A percentile compares a stretch with the other conserved stretches of the same genome.
These are phyloP conservation scores for Phasia obesa DNA, from an alignment of 2,888 invertebrate genomes.

Conservation along the genomic window DNA sequence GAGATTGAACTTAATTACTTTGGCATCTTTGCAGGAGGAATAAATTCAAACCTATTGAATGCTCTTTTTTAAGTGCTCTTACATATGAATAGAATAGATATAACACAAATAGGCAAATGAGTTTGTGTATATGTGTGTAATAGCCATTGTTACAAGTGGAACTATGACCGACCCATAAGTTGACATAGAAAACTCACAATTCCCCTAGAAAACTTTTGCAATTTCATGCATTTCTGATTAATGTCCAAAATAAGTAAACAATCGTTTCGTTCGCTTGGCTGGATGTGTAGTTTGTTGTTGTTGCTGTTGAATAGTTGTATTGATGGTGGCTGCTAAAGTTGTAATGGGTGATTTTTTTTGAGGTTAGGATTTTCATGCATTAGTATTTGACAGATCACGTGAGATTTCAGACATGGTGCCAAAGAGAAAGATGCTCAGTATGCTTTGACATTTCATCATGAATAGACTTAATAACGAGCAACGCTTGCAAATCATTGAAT, in stretches of 20 bases:
- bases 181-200: constrained; percentile 54
- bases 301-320: constrained; percentile 10
- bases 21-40: constrained; percentile 13
- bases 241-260: constrained; percentile 75
- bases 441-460: too few species aligned
- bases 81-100: neutral
- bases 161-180: constrained; percentile 41
- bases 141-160: constrained; percentile 19
- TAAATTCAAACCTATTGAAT: constrained; percentile 8
- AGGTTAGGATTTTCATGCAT: too few species aligned
- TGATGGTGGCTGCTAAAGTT: constrained; percentile 39
- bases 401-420: too few species aligned
- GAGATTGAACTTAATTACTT: constrained; percentile 39
- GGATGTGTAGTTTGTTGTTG: constrained; percentile 46
- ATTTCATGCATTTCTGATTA: constrained; percentile 80
- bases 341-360: too few species aligned
- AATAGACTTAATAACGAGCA: too few species aligned
- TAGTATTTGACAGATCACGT: too few species aligned
- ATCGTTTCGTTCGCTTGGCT: constrained; percentile 52
- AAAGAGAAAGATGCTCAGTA: too few species aligned
- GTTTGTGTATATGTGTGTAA: neutral
- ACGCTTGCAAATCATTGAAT: too few species aligned
- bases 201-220: constrained; percentile 75
- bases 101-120: constrained; percentile 2
- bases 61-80: constrained; percentile 19